Evolutionary conservation across 2,888 invertebrate species (phyloP).

Genomic region (Lasius platythorax): DNA sequence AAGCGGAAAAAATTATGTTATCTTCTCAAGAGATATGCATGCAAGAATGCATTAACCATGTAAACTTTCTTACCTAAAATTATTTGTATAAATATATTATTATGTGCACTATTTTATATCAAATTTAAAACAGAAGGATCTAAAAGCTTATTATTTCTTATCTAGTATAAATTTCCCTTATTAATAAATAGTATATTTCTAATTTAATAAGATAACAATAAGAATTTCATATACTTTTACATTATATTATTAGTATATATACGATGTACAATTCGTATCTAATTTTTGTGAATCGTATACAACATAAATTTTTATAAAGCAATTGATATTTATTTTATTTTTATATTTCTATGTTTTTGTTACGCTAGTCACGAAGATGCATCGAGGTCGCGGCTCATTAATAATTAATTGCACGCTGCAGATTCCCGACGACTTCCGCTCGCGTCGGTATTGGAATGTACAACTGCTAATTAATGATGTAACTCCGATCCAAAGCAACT

Average conservation of each 20-base stretch:
- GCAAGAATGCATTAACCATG: not conserved
- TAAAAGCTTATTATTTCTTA: not conserved
- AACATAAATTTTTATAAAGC: not conserved
- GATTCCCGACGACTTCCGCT: conserved; percentile 67
- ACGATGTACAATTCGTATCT: not conserved
- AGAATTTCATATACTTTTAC: not conserved
- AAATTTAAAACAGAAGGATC: not conserved
- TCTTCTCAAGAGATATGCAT: not conserved
- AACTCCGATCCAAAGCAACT: conserved; percentile 14
- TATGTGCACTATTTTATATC: not conserved
- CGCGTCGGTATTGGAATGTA: conserved; percentile 42
- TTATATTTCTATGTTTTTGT: not conserved
- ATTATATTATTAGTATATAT: not conserved
- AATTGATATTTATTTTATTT: not conserved
- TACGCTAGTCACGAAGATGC: conserved; percentile 34
- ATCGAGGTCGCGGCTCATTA: conserved; percentile 69
- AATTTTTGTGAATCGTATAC: not conserved
- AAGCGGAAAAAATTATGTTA: conserved; percentile 35
- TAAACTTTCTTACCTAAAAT: not conserved
- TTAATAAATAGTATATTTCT: not conserved
- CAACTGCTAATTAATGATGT: conserved; percentile 56
- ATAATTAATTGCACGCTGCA: conserved; percentile 71
- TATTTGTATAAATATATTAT: not conserved
- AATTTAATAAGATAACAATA: not conserved
- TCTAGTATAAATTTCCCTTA: not conserved